Evolutionary conservation across 2,797 vertebrate genomes (phyloP), one percentile per base, ranked within the genome.

Genomic region (Chelmon rostratus): DNA sequence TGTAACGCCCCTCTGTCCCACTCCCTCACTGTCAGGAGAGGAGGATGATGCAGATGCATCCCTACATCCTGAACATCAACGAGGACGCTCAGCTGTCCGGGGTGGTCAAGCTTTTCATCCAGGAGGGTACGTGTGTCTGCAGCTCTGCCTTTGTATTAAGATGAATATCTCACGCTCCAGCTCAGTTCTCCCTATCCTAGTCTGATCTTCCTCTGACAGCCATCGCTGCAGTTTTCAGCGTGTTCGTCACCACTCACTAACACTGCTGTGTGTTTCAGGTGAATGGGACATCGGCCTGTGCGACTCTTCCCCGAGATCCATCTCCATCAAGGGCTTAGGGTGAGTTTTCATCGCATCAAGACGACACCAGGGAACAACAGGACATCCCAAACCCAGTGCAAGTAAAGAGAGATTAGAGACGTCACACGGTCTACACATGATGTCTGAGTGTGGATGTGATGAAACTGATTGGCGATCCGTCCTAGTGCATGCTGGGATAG

Each of bases 11-110:
- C 11, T 67, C 10, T 47, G 31, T 74, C 1, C 9, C 25, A 72
- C 23, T 63, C 2, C 40, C 3, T 50, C 38, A 3, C 50, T 73
- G 25, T 73, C 72, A 98, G 97, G 97, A 98, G 86, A 94, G 86
- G 81, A 92, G 94, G 85, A 96, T 97, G 97, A 95, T 96, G 92
- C 95, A 96, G 92, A 94, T 95, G 80, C 91, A 95, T 74, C 97
- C 97, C 7, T 96, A 97, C 89, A 94, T 97, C 74, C 88, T 97
- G 83, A 98, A 98, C 72, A 91, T 97, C 79, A 98, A 96, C 0
- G 96, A 97, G 87, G 97, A 98, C 33, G 93, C 96, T 1, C 97
- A 98, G 92, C 95, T 98, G 68, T 96, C 96, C 0, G 96, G 96
- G 2, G 96, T 97, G 63, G 95, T 98, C 74, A 97, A 97, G 86